Percentiles rank a stretch among this genome's conserved stretches.
These are phyloP conservation scores for Ornithoptera priamus DNA, from an alignment of 2,888 invertebrate species.

Conservation along the genomic window DNA sequence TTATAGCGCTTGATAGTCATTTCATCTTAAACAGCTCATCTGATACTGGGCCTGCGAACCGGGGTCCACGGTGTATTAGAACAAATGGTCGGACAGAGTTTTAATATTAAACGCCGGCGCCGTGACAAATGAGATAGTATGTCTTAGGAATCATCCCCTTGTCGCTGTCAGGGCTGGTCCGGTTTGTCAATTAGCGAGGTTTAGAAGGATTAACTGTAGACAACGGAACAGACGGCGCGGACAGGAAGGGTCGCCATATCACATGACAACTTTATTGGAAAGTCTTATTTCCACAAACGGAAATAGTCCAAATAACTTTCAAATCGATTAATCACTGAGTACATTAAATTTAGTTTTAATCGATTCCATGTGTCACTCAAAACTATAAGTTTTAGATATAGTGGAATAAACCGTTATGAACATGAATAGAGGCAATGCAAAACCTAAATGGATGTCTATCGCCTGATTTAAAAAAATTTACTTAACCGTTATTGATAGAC, in stretches of 20 bases:
- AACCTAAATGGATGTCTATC: too few species aligned
- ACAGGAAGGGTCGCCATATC: constrained; percentile 17
- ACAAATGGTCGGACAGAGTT: background rate
- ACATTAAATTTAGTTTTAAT: too few species aligned
- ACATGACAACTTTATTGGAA: constrained; percentile 2
- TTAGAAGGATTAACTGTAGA: constrained; percentile 28
- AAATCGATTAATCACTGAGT: background rate
- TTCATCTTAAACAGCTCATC: too few species aligned
- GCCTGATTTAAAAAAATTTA: too few species aligned
- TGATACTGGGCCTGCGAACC: too few species aligned
- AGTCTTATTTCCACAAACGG: background rate
- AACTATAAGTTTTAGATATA: too few species aligned
- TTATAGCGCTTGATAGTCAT: too few species aligned
- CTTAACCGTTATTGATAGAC: too few species aligned
- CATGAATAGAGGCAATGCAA: too few species aligned
- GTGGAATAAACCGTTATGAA: too few species aligned
- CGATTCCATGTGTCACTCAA: too few species aligned
- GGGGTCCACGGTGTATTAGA: too few species aligned
- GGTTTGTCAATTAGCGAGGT: constrained; percentile 26
- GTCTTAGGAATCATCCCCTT: background rate
- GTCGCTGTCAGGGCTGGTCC: background rate
- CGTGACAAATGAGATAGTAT: background rate
- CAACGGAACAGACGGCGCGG: constrained; percentile 36
- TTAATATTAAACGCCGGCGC: background rate
- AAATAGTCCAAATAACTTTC: background rate